Percentiles rank a stretch among this genome's conserved stretches.
phyloP scores from a whole-genome alignment of 2,888 invertebrate genomes.

The Scaptomyza flava region DNA sequence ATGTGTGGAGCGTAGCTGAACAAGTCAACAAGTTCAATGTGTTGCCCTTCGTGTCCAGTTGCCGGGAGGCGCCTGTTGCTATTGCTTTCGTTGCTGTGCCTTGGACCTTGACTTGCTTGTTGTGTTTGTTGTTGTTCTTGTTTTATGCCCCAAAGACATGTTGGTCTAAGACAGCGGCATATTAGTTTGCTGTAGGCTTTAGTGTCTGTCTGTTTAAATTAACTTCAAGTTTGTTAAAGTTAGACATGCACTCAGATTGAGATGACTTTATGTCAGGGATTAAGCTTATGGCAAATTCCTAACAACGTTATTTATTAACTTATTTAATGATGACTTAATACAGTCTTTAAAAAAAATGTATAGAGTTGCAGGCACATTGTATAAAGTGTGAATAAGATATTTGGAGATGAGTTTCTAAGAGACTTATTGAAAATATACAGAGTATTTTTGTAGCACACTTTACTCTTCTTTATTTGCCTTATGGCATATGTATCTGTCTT shows the following conservation, averaged over 20 bases:
- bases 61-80: constrained; percentile 48
- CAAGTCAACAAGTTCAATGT: constrained; percentile 68
- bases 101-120: constrained; percentile 52
- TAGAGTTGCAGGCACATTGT: too few relatives aligned
- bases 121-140: constrained; percentile 17
- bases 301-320: not conserved
- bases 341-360: not conserved
- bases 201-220: constrained; percentile 8
- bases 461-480: not conserved
- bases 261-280: not conserved
- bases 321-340: not conserved
- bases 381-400: too few relatives aligned
- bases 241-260: constrained; percentile 5
- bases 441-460: too few relatives aligned
- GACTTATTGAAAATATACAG: too few relatives aligned
- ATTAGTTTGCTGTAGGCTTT: constrained; percentile 29
- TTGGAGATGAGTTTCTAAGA: too few relatives aligned
- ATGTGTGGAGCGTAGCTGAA: constrained; percentile 33
- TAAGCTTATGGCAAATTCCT: not conserved
- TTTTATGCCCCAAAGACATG: constrained; percentile 29
- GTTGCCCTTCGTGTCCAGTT: constrained; percentile 43
- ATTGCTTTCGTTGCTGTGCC: constrained; percentile 11
- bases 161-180: constrained; percentile 28
- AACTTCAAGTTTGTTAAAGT: constrained; percentile 27
- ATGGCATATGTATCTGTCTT: constrained; percentile 44